phyloP scores from a whole-genome alignment of 1,140 invertebrate species.

The Popillia japonica region DNA sequence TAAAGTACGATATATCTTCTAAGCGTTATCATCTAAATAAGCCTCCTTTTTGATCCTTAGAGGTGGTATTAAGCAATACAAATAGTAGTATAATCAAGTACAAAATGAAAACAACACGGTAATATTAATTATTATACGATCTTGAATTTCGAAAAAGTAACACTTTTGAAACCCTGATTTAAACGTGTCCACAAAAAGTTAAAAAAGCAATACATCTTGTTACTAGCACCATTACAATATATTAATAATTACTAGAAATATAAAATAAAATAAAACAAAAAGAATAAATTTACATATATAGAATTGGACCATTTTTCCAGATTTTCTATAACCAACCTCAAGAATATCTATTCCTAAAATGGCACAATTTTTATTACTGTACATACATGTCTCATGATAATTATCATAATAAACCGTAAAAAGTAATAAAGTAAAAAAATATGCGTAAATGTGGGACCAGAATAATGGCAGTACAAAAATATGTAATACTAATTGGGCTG shows the following conservation, averaged over 20 bases:
- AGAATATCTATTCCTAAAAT: conserved; percentile 52
- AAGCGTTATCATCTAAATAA: too few species aligned
- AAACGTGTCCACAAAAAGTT: conserved; percentile 34
- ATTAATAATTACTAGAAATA: conserved; percentile 38
- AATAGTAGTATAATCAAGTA: too few species aligned
- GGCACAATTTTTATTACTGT: conserved; percentile 47
- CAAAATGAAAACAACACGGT: too few species aligned
- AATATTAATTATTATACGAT: neutral
- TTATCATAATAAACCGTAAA: conserved; percentile 27
- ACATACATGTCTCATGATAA: conserved; percentile 26
- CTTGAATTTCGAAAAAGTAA: neutral
- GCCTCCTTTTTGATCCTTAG: neutral
- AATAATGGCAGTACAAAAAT: conserved; percentile 52
- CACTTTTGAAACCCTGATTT: conserved; percentile 37
- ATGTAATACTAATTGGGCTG: conserved; percentile 36
- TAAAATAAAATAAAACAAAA: conserved; percentile 35
- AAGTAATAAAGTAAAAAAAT: conserved; percentile 36
- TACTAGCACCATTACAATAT: conserved; percentile 42
- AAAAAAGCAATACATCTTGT: conserved; percentile 39
- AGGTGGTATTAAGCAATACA: neutral
- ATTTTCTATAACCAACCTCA: conserved; percentile 24
- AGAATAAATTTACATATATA: conserved; percentile 33
- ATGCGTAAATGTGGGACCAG: conserved; percentile 9
- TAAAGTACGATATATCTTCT: too few species aligned
- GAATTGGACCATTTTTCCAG: conserved; percentile 35